Evolutionary conservation across 2,888 invertebrate species (phyloP).

Genomic region (Congeria kusceri): DNA sequence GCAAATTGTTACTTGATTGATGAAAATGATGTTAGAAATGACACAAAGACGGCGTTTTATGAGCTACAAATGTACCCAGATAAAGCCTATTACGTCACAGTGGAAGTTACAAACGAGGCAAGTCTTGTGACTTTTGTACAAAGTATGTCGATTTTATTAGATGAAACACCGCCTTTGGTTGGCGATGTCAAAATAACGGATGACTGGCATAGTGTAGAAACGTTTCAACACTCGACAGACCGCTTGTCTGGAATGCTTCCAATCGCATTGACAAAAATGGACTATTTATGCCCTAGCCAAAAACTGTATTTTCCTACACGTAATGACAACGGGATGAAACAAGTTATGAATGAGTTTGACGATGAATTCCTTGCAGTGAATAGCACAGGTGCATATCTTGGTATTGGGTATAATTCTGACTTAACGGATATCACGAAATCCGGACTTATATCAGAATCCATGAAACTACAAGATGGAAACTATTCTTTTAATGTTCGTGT

Average conservation of each 20-base stretch:
- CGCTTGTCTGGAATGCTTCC: slow-evolving; percentile 50
- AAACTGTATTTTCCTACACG: slow-evolving; percentile 23
- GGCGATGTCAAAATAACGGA: slow-evolving; percentile 63
- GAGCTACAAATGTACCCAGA: slow-evolving; percentile 47
- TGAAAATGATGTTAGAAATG: slow-evolving; percentile 38
- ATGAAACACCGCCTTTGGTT: slow-evolving; percentile 50
- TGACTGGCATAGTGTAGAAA: slow-evolving; percentile 42
- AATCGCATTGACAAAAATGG: slow-evolving; percentile 46
- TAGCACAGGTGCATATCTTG: slow-evolving; percentile 47
- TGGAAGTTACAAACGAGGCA: slow-evolving; percentile 62
- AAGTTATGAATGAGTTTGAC: slow-evolving; percentile 12
- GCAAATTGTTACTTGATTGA: slow-evolving; percentile 32
- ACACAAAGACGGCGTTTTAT: slow-evolving; percentile 60
- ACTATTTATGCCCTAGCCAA: slow-evolving; percentile 52
- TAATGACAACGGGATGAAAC: neutral
- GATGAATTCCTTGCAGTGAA: slow-evolving; percentile 36
- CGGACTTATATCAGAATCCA: slow-evolving; percentile 28
- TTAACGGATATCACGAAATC: slow-evolving; percentile 35
- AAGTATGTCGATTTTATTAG: slow-evolving; percentile 52
- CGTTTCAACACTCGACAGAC: slow-evolving; percentile 54
- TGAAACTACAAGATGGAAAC: slow-evolving; percentile 34
- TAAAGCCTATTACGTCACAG: slow-evolving; percentile 49
- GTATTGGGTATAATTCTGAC: slow-evolving; percentile 53
- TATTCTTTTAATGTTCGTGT: slow-evolving; percentile 30
- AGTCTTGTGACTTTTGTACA: slow-evolving; percentile 22